Evolutionary conservation across 2,797 vertebrate genomes (phyloP).

Genomic region (Dicrostonyx torquatus): DNA sequence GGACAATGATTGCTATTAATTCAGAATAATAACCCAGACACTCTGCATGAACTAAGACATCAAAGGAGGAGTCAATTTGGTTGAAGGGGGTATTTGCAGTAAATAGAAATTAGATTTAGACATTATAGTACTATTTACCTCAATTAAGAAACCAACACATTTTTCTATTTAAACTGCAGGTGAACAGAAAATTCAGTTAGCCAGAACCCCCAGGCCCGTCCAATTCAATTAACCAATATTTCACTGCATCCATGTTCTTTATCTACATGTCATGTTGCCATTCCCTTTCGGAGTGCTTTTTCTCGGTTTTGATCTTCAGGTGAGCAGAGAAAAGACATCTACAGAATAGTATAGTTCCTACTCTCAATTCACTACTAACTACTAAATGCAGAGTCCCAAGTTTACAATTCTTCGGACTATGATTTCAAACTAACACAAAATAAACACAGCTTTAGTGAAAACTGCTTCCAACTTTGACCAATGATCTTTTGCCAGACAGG

Average conservation of each 20-base stretch:
- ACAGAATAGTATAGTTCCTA: background rate
- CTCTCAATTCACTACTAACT: background rate
- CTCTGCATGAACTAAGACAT: background rate
- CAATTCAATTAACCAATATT: constrained; percentile 30
- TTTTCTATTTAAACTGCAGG: constrained; percentile 37
- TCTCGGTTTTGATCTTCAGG: background rate
- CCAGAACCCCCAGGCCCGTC: background rate
- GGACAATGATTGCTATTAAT: constrained; percentile 20
- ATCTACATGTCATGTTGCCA: background rate
- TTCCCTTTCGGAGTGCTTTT: background rate
- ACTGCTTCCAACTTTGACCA: background rate
- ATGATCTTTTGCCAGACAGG: background rate
- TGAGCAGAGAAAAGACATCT: background rate
- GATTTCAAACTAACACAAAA: background rate
- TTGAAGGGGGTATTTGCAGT: background rate
- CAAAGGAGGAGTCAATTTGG: constrained; percentile 12
- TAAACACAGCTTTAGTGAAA: background rate
- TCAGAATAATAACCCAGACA: constrained; percentile 34
- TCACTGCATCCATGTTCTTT: background rate
- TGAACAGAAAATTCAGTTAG: constrained; percentile 40
- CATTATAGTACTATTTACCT: constrained; percentile 30
- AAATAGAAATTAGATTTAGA: constrained; percentile 19
- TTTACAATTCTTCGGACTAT: background rate
- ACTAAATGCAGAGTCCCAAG: background rate
- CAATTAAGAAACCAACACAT: constrained; percentile 47